phyloP scores from a whole-genome alignment of 2,797 vertebrate species.

The Luscinia luscinia region DNA sequence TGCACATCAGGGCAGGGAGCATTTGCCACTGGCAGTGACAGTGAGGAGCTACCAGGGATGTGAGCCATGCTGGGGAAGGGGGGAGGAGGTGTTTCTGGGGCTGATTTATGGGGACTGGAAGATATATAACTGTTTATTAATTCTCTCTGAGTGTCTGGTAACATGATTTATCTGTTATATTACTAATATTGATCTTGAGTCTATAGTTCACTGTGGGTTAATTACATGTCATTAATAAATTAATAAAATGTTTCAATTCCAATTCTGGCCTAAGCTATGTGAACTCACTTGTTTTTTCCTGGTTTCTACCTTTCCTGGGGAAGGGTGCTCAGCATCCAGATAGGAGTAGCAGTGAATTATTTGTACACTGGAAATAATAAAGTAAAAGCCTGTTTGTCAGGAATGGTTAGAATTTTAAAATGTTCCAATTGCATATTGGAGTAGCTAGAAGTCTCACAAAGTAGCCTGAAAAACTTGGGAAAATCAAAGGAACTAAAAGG shows the following conservation, averaged over 20 bases:
- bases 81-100: fast-evolving
- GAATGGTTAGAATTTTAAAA: neutral
- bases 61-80: fast-evolving
- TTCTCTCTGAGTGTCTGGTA: neutral
- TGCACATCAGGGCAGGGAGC: fast-evolving
- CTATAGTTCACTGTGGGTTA: neutral
- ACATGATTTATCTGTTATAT: conserved; percentile 23
- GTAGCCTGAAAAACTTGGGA: neutral
- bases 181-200: conserved; percentile 26
- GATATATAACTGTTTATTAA: neutral
- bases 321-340: neutral
- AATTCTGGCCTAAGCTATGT: neutral
- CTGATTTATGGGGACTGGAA: fast-evolving
- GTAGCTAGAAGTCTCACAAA: neutral
- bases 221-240: conserved; percentile 29
- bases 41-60: fast-evolving
- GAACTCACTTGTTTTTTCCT: neutral
- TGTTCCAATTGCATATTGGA: neutral
- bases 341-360: neutral
- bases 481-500: neutral
- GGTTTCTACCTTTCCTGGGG: neutral
- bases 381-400: neutral
- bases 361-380: neutral
- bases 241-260: neutral
- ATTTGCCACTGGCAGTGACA: fast-evolving